These are phyloP conservation scores for Clivina fossor DNA, from an alignment of 2,888 invertebrate genomes.

Conservation along the genomic window DNA sequence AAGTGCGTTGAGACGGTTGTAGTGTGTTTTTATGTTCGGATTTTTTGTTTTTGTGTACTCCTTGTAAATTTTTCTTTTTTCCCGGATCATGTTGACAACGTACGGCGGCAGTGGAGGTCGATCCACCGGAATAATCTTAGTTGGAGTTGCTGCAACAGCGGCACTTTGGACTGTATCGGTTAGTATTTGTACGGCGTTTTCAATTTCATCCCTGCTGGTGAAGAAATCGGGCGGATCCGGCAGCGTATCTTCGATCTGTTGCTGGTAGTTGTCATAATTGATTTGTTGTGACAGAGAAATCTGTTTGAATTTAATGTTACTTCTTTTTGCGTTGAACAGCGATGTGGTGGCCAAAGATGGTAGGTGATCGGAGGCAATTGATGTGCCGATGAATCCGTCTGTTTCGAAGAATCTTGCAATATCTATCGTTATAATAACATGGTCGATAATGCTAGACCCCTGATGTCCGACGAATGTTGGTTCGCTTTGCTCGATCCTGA, in stretches of 20 bases:
- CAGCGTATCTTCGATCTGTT: no score
- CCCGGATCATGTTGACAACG: neutral
- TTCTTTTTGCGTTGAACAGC: no score
- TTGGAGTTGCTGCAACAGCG: neutral
- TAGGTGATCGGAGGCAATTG: constrained; percentile 29
- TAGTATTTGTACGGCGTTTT: neutral
- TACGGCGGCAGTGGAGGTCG: neutral
- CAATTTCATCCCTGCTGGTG: neutral
- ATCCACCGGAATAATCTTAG: constrained; percentile 1
- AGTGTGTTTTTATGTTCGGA: neutral
- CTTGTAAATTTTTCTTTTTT: neutral
- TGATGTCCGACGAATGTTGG: constrained; percentile 15
- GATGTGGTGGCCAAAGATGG: no score
- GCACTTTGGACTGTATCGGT: neutral
- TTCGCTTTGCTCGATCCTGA: constrained; percentile 2
- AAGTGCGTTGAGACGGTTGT: neutral
- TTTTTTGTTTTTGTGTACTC: neutral
- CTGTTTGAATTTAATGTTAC: no score
- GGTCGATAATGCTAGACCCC: constrained; percentile 21
- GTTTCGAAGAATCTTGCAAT: constrained; percentile 1
- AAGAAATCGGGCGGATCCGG: neutral
- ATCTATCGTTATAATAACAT: constrained; percentile 19
- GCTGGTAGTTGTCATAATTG: no score
- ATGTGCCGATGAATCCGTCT: constrained; percentile 17
- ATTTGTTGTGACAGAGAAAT: no score